Evolutionary conservation across 2,888 invertebrate genomes (phyloP), one percentile per base, ranked within the genome.

Genomic region (Pollenia griseotomentosa): DNA sequence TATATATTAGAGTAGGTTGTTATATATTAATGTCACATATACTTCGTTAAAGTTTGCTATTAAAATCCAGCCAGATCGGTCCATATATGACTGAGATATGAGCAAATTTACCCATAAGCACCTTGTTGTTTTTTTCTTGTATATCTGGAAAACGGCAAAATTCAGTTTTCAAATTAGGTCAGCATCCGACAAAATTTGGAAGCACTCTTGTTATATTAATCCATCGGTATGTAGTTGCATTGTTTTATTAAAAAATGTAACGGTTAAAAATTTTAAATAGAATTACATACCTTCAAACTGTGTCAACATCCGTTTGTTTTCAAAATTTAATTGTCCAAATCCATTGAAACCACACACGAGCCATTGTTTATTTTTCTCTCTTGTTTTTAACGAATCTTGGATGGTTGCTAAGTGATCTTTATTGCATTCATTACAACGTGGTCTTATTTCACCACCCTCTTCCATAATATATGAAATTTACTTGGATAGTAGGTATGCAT

Each of bases 261-360:
- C 33, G 33, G 33, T 33, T 33, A 6, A 6, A 33, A 33, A 33
- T 33, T 6, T 6, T 40, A 48, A 57, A 33, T n/a, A 5, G 12
- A 83, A 23, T 61, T 73, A 89, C 14, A 14, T 53, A 77, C 89
- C 88, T 88, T 86, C 85, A 84, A 88, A 83, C 46, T 78, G 59
- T 46, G 23, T 23, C 71, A 83, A 83, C 74, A 83, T 89, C 53
- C 86, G 88, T 83, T 88, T 86, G 83, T 89, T 89, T 88, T 88
- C 85, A 68, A 74, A 85, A 83, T 88, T 90, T 87, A 93, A 92
- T 82, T 93, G 93, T 14, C 90, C 90, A 89, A 93, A 93, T 78
- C 91, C 93, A 90, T 93, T 93, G 88, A 92, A 93, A 68, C 93
- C 93, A 89, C 91, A 83, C 19, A 23, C 81, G 19, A 84, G 19